A percentile compares a stretch with the other conserved stretches of the same genome.
These are phyloP conservation scores for Yponomeuta malinellus DNA, from an alignment of 2,888 invertebrate species.

Conservation along the genomic window DNA sequence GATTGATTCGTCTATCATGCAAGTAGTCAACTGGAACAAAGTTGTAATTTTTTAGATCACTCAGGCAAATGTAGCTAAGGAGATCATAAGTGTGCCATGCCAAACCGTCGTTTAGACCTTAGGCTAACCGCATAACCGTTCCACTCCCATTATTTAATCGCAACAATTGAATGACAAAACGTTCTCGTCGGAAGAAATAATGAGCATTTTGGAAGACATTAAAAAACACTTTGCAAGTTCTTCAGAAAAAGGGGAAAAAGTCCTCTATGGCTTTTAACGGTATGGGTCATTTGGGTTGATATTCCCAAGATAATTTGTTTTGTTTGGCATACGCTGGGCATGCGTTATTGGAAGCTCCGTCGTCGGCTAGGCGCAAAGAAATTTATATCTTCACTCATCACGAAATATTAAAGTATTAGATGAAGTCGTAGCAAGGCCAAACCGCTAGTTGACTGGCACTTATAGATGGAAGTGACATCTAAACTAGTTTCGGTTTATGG, in stretches of 20 bases:
- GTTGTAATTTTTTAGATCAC: too few relatives aligned
- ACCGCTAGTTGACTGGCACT: too few relatives aligned
- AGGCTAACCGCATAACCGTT: not conserved
- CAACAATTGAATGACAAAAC: conserved; percentile 10
- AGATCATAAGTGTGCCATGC: not conserved
- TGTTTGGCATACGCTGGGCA: too few relatives aligned
- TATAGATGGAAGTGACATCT: too few relatives aligned
- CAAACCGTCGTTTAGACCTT: not conserved
- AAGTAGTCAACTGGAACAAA: too few relatives aligned
- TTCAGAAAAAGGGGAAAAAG: not conserved
- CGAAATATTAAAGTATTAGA: too few relatives aligned
- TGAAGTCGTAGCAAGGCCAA: too few relatives aligned
- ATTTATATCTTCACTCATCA: too few relatives aligned
- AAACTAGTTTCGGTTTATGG: too few relatives aligned
- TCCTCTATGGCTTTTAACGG: conserved; percentile 19
- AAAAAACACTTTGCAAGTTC: conserved; percentile 25
- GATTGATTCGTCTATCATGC: too few relatives aligned
- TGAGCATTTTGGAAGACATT: conserved; percentile 18
- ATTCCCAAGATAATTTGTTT: not conserved
- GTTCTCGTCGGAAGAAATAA: conserved; percentile 2
- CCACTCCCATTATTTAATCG: conserved; percentile 3
- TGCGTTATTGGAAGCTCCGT: too few relatives aligned
- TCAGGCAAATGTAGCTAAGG: not conserved
- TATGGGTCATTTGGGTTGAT: conserved; percentile 21
- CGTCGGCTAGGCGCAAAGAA: too few relatives aligned